Evolutionary conservation across 30 jellyfish, hydroid and myxozoan species (phyloP).

Genomic region (Morbakka virulenta): DNA sequence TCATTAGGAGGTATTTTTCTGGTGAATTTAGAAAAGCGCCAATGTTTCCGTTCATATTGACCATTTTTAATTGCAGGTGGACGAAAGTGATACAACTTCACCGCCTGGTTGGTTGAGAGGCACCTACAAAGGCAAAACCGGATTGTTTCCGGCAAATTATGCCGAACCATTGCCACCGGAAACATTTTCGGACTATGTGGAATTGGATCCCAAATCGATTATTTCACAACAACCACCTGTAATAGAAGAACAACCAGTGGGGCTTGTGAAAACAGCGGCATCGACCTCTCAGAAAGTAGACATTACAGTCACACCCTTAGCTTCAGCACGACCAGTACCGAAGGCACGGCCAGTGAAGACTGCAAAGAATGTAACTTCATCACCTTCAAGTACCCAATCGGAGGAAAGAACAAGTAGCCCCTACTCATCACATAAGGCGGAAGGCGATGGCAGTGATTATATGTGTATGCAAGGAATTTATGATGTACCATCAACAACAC

Average conservation of each 20-base stretch:
- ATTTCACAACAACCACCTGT: slow-evolving; percentile 4
- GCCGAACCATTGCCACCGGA: slow-evolving; percentile 72
- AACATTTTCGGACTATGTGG: slow-evolving; percentile 87
- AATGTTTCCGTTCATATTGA: too few species aligned
- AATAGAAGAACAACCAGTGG: background rate
- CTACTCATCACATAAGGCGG: background rate
- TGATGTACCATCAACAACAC: background rate
- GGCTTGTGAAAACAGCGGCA: slow-evolving; percentile 7
- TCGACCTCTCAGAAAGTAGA: slow-evolving; percentile 24
- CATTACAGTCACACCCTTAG: background rate
- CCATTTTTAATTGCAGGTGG: too few species aligned
- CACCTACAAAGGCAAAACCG: slow-evolving; percentile 64
- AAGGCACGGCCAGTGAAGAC: slow-evolving; percentile 29
- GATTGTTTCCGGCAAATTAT: slow-evolving; percentile 86
- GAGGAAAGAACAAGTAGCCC: background rate
- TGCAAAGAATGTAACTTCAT: background rate
- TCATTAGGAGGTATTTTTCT: too few species aligned
- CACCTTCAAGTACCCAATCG: too few species aligned
- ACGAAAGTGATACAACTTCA: slow-evolving; percentile 62
- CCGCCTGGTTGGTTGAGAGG: slow-evolving; percentile 98
- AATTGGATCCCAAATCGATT: slow-evolving; percentile 77
- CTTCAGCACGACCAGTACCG: slow-evolving; percentile 30
- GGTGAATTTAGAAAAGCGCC: too few species aligned
- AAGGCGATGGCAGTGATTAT: background rate
- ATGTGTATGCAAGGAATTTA: background rate